phyloP scores from a whole-genome alignment of 2,113 vertebrate species.

The Panthera leo region DNA sequence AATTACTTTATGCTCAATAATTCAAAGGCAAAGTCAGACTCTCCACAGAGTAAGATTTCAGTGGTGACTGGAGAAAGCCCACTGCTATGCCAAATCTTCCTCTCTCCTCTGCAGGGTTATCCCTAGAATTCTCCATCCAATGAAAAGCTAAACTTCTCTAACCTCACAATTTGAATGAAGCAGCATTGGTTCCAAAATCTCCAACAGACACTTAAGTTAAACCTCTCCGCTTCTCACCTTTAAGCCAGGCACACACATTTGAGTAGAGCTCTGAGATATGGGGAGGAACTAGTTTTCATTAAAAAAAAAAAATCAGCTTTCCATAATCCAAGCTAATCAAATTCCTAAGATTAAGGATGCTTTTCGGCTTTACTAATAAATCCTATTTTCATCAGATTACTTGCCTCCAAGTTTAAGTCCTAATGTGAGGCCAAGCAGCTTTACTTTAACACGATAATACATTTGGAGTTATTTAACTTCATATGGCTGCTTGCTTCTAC shows the following conservation, averaged over 20 bases:
- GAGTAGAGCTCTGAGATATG: neutral
- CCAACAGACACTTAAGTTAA: neutral
- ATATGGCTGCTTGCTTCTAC: neutral
- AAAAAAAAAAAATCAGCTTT: neutral
- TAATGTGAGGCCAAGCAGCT: neutral
- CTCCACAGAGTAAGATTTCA: neutral
- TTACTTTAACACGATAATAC: neutral
- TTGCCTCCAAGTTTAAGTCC: neutral
- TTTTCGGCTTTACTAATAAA: constrained; percentile 17
- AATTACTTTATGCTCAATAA: neutral
- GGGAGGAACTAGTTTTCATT: neutral
- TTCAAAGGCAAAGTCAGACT: neutral
- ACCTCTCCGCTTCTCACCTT: neutral
- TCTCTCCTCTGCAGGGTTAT: neutral
- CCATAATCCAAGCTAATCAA: neutral
- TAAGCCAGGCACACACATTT: neutral
- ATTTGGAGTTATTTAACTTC: neutral
- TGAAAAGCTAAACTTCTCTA: neutral
- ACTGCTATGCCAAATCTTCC: neutral
- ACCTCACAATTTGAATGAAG: neutral
- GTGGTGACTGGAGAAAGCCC: neutral
- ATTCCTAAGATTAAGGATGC: neutral
- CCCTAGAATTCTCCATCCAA: neutral
- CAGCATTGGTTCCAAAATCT: neutral
- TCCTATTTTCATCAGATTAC: neutral